phyloP scores from a whole-genome alignment of 2,888 invertebrate species.

The Eudasyphora cyanicolor region DNA sequence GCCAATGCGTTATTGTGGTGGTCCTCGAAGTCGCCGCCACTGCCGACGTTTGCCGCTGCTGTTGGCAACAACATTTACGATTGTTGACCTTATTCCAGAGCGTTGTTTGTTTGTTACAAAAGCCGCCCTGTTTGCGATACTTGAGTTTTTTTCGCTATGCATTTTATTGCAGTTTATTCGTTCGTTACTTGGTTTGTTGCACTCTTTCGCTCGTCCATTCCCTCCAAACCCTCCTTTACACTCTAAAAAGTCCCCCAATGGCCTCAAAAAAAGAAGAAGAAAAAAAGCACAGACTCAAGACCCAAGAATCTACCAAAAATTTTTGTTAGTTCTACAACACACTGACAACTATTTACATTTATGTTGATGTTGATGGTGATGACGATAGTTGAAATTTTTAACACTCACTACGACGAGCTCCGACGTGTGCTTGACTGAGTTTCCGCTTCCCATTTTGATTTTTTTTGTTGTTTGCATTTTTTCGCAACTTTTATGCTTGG shows the following conservation, averaged over 20 bases:
- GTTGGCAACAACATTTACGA: conserved; percentile 63
- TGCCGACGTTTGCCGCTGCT: no score
- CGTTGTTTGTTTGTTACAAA: conserved; percentile 6
- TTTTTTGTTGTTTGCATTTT: not conserved
- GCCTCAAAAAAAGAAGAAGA: not conserved
- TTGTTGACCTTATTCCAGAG: conserved; percentile 62
- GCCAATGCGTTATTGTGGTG: not conserved
- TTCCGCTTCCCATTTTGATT: not conserved
- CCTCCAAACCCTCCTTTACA: not conserved
- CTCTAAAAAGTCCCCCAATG: no score
- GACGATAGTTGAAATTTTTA: conserved; percentile 23
- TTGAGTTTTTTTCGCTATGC: conserved; percentile 61
- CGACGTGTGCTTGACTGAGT: not conserved
- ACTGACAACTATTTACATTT: conserved; percentile 34
- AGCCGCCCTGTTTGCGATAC: conserved; percentile 30
- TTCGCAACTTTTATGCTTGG: not conserved
- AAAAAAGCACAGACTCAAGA: not conserved
- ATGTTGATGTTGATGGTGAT: conserved; percentile 13
- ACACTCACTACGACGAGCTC: not conserved
- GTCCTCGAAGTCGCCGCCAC: not conserved
- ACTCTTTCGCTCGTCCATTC: not conserved
- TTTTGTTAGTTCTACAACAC: not conserved
- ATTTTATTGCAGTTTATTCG: conserved; percentile 62
- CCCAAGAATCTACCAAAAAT: no score
- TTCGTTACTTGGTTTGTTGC: conserved; percentile 4